Evolutionary conservation across 2,888 invertebrate species (phyloP), one percentile per base, ranked within the genome.

Genomic region (Drosophila hamatofila): DNA sequence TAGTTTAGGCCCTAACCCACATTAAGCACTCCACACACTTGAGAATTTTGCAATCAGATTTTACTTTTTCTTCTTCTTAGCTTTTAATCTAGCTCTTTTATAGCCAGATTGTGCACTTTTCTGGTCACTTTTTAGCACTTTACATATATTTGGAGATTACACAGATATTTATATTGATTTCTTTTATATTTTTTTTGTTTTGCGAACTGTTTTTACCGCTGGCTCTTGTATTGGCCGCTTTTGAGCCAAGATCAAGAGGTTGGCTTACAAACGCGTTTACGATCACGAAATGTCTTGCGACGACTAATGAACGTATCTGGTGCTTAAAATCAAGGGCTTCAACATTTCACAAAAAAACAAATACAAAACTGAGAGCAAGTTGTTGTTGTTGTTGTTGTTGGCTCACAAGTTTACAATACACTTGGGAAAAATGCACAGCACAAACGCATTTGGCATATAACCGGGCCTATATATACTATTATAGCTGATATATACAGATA

Each of bases 241-340:
- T 59, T n/a, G n/a, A 27, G 77, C 72, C 72, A 75, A 65, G 69
- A 75, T 75, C 71, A 64, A 77, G 70, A 70, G 55, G 63, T 71
- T 71, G 83, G 73, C 69, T 63, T 72, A 23, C n/a, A 56, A 81
- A 88, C 84, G 88, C 91, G 90, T 90, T 90, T 85, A 83, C 83
- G 83, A 88, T 84, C 90, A 83, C 88, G 89, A 85, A 90, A 86
- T 83, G 87, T 86, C 88, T 89, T 90, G 83, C 88, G 83, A 84
- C 88, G 85, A 90, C 92, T 91, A 90, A 91, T 88, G 80, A 88
- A 87, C 85, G 89, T 90, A 88, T 84, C 89, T 83, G 80, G 75
- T 88, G 90, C 87, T 90, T 83, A 89, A 91, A 90, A 91, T 91
- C 91, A 91, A 91, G 92, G 90, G 91, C 91, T 90, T 75, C 88